Evolutionary conservation across 2,888 invertebrate species (phyloP), one percentile per base, ranked within the genome.

Genomic region (Stenurella melanura): DNA sequence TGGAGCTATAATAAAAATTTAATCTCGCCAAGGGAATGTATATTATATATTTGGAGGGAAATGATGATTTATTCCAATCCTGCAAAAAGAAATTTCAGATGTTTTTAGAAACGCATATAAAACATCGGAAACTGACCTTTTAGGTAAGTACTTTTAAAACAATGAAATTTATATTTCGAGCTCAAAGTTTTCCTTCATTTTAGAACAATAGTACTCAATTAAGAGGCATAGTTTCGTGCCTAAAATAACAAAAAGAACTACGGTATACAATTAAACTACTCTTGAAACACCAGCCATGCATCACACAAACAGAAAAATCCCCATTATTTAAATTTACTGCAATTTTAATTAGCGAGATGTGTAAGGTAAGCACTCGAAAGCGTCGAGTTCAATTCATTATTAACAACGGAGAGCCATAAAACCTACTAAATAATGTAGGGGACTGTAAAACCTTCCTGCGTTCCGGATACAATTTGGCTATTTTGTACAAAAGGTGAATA

Each of bases 331-430:
- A 42, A 70, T 70, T 38, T 19, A 19, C 42, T 70, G 70, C 60
- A 60, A 70, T 70, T 70, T 70, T 70, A 70, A 70, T 70, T 70
- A 70, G 58, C 58, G 60, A 30, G 18, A 67, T 69, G 69, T 69
- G 60, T 70, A 60, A 60, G 58, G 70, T 70, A 60, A 19, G 70
- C 70, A 58, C 70, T 60, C 26, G 42, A 60, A 38, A 42, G 70
- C 70, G 58, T 60, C 42, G 70, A 60, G 60, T 58, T 70, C 70
- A 21, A 60, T 70, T 70, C 70, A 61, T 70, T 70, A 60, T 70
- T 38, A 38, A 70, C 60, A 60, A 38, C 18, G 19, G 70, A 12
- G 38, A 42, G 60, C 60, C 60, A 60, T 70, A 70, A 70, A 69
- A 70, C 60, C 56, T n/a, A 61, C 56, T 70, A 70, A 70, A 70